Evolutionary conservation across 2,797 vertebrate genomes (phyloP).

Genomic region (Potorous gilbertii): DNA sequence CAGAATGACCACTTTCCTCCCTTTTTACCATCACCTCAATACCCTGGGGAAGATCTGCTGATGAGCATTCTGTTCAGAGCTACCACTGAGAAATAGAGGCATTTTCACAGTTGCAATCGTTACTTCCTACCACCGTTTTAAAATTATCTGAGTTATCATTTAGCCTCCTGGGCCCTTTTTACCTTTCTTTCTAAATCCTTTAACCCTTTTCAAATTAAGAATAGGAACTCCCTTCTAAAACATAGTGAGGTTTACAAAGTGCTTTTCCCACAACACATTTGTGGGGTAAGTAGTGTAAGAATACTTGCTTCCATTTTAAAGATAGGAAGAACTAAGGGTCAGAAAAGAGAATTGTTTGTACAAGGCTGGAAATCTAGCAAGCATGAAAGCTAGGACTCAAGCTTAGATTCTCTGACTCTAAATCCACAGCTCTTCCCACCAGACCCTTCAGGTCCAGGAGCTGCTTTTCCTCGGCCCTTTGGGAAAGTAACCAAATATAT

Average conservation of each 20-base stretch:
- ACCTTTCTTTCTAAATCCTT: not conserved
- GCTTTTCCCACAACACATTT: not conserved
- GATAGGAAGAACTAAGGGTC: not conserved
- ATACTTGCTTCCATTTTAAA: not conserved
- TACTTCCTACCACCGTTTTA: not conserved
- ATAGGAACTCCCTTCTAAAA: not conserved
- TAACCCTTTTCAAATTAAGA: not conserved
- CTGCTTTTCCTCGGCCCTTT: not conserved
- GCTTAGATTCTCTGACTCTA: not conserved
- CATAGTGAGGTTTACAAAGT: not conserved
- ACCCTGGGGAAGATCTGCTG: not conserved
- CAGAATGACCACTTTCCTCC: not conserved
- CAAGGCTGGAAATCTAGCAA: not conserved
- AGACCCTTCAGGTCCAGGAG: not conserved
- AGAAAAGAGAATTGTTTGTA: not conserved
- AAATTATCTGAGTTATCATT: not conserved
- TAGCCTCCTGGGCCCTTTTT: not conserved
- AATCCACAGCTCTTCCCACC: not conserved
- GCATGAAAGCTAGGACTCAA: not conserved
- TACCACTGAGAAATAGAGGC: not conserved
- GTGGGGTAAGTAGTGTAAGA: not conserved
- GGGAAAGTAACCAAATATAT: not conserved
- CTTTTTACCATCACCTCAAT: not conserved
- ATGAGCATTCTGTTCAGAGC: not conserved
- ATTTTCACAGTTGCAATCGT: not conserved